phyloP scores from a whole-genome alignment of 1,140 invertebrate species.

The Hypothenemus hampei region DNA sequence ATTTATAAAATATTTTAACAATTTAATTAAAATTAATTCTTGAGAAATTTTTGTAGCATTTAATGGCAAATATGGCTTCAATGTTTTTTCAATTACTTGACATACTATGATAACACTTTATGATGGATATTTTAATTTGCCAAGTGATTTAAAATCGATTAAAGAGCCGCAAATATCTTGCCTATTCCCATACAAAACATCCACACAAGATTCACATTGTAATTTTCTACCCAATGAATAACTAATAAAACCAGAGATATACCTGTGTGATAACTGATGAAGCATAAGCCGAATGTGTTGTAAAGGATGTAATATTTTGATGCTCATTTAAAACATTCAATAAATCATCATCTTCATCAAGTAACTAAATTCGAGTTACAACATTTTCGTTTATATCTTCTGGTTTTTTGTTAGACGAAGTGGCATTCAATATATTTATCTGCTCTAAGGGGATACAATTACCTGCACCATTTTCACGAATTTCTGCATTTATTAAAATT shows the following conservation, averaged over 20 bases:
- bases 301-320: slow-evolving; percentile 5
- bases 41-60: slow-evolving; percentile 1
- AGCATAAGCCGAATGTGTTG: slow-evolving; percentile 5
- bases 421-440: slow-evolving; percentile 23
- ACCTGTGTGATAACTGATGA: slow-evolving; percentile 18
- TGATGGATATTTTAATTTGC: slow-evolving; percentile 3
- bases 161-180: slow-evolving; percentile 15
- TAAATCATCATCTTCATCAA: not conserved
- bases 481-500: slow-evolving; percentile 20
- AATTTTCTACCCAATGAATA: slow-evolving; percentile 11
- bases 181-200: slow-evolving; percentile 13
- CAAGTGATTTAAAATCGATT: slow-evolving; percentile 12
- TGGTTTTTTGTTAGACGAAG: slow-evolving; percentile 1
- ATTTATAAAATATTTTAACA: slow-evolving; percentile 3
- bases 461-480: slow-evolving; percentile 14
- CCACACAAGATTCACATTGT: slow-evolving; percentile 25
- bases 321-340: not conserved
- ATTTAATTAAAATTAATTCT: slow-evolving; percentile 1
- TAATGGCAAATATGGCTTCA: not conserved
- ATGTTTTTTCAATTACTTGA: slow-evolving; percentile 2
- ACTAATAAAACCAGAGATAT: slow-evolving; percentile 26
- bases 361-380: not conserved
- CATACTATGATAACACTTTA: not conserved
- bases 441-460: slow-evolving; percentile 24
- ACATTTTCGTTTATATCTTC: slow-evolving; percentile 14